Percentiles rank a stretch among this genome's conserved stretches.
These are phyloP conservation scores for Cheirogaleus major DNA, from an alignment of 2,797 vertebrate species.

Conservation along the genomic window DNA sequence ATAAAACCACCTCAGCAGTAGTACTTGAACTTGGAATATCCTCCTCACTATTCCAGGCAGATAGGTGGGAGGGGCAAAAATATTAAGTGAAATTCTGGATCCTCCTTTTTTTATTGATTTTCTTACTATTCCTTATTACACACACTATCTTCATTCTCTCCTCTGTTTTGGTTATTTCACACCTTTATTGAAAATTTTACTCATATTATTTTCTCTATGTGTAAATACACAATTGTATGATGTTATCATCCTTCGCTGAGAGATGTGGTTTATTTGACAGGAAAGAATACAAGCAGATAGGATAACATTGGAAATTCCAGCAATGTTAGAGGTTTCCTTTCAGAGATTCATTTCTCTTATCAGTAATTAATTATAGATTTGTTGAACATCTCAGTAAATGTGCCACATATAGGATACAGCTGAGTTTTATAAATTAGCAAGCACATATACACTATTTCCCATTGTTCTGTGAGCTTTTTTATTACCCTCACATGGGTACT, in stretches of 20 bases:
- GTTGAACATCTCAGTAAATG: not conserved
- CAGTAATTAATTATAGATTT: not conserved
- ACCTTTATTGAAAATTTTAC: not conserved
- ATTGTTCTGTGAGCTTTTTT: not conserved
- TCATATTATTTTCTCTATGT: not conserved
- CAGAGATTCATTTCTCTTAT: not conserved
- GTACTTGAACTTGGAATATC: not conserved
- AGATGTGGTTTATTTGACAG: not conserved
- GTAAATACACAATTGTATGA: no score
- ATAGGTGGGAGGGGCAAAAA: no score
- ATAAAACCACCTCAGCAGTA: no score
- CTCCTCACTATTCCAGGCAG: not conserved
- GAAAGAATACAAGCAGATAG: not conserved
- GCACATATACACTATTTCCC: fast-evolving
- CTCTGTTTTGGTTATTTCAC: not conserved
- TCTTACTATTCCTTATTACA: fast-evolving
- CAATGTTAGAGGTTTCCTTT: not conserved
- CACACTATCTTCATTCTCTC: not conserved
- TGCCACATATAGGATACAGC: fast-evolving
- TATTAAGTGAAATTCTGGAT: not conserved
- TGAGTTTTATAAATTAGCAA: not conserved
- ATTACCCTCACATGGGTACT: not conserved
- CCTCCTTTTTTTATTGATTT: not conserved
- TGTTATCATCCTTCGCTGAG: not conserved
- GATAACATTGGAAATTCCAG: not conserved